phyloP scores from a whole-genome alignment of 2,797 vertebrate genomes.

The Anguilla obscura region DNA sequence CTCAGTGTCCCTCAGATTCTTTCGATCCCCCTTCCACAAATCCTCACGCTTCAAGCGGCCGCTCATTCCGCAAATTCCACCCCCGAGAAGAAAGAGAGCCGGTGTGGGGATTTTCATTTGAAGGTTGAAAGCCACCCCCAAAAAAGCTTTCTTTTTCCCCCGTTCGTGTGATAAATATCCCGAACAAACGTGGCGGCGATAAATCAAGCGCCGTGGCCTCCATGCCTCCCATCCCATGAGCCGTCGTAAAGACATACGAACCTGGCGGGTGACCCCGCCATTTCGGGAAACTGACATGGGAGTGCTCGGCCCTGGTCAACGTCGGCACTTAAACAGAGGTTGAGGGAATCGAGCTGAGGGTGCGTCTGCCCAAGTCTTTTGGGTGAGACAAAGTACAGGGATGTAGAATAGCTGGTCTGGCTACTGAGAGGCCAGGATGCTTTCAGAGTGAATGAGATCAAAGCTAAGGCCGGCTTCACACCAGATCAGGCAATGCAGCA shows the following conservation, averaged over 20 bases:
- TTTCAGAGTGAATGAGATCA: neutral
- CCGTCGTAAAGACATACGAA: neutral
- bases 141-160: slow-evolving; percentile 10
- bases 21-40: neutral
- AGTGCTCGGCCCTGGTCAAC: neutral
- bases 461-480: neutral
- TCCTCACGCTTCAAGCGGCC: neutral
- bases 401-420: neutral
- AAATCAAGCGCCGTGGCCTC: neutral
- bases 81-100: neutral
- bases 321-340: neutral
- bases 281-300: neutral
- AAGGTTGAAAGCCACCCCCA: neutral
- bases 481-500: too few species aligned
- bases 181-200: neutral
- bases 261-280: neutral
- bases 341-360: neutral
- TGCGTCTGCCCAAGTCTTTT: too few species aligned
- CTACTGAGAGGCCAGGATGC: neutral
- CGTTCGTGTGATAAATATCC: neutral
- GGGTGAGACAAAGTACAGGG: neutral
- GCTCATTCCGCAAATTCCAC: neutral
- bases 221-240: neutral
- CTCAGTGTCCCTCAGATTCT: slow-evolving; percentile 33
- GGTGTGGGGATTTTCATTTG: slow-evolving; percentile 2